Base-by-base conservation (phyloP, 2,797 vertebrate genomes). In the Dermochelys coriacea region DNA sequence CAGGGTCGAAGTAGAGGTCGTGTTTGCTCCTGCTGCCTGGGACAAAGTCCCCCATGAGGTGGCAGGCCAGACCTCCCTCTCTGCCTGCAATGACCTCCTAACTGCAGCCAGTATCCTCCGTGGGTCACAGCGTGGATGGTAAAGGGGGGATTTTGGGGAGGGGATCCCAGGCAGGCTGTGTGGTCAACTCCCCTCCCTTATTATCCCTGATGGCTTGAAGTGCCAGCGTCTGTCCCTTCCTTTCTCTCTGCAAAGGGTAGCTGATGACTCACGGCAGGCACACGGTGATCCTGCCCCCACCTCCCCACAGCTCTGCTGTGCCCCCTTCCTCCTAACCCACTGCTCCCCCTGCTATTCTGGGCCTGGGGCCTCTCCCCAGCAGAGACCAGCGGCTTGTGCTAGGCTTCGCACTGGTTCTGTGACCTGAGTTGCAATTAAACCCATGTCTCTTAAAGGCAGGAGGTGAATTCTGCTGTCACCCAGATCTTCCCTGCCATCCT, bases 21-120 rank as follows among this genome's bases (percentile, higher is more conserved):
- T 90, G 90, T 88, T 95, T 85, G 88, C 81, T 94, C 79, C 95
- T 87, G 34, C 41, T 81, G 51, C 80, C 47, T 25, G 83, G 88
- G 77, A 37, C 95, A 94, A 94, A 94, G 92, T 93, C 88, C 88
- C 75, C 77, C n/a, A 6, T 31, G 50, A 86, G 79, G 82, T 7
- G 23, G 81, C 23, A 12, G 64, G 54, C 57, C 37, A 54, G 86
- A 55, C 34, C 64, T 82, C 85, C 82, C 84, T 41, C 14, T 6
- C 55, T 34, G 45, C 79, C 81, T 8, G 14, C 50, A 37, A 47
- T 78, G 83, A 68, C 90, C 81, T 87, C 45, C 57, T 87, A 84
- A 78, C 68, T 78, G 15, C 55, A 78, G 45, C 55, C 50, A 25
- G 29, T 31, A 37, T 19, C 78, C 55, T n/a, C 68, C 64, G 27